Percentiles rank a stretch among this genome's conserved stretches.
Evolutionary conservation across 1,140 invertebrate species (phyloP).

Genomic region (Macrostomum lignano): DNA sequence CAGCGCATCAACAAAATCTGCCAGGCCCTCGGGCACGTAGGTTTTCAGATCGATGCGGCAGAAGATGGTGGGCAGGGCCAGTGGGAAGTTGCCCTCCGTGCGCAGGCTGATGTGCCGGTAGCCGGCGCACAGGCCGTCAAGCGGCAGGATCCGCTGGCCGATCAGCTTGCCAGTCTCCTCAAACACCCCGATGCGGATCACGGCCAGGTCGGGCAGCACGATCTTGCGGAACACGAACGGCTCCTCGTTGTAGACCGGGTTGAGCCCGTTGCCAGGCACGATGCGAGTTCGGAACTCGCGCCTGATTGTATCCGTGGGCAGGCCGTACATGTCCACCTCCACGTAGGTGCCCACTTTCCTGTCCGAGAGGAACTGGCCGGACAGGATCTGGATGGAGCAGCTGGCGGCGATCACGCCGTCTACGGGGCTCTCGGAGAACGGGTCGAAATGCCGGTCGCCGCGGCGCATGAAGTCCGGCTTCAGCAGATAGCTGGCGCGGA

Average conservation of each 20-base stretch:
- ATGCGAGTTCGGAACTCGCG: slow-evolving; percentile 85
- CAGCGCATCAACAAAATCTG: slow-evolving; percentile 76
- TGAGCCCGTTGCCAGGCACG: slow-evolving; percentile 63
- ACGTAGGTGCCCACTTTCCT: slow-evolving; percentile 96
- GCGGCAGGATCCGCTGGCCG: slow-evolving; percentile 76
- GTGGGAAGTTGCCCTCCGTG: slow-evolving; percentile 92
- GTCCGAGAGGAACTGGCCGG: slow-evolving; percentile 93
- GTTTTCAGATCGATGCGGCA: slow-evolving; percentile 97
- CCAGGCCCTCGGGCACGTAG: slow-evolving; percentile 78
- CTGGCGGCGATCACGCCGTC: slow-evolving; percentile 96
- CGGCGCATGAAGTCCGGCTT: slow-evolving; percentile 53
- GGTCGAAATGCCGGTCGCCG: slow-evolving; percentile 78
- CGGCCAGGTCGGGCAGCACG: slow-evolving; percentile 82
- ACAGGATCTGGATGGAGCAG: slow-evolving; percentile 71
- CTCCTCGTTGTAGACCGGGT: slow-evolving; percentile 51
- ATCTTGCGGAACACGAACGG: slow-evolving; percentile 34
- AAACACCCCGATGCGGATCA: slow-evolving; percentile 83
- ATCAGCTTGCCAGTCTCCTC: slow-evolving; percentile 87
- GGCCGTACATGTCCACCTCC: slow-evolving; percentile 97
- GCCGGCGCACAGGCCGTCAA: slow-evolving; percentile 77
- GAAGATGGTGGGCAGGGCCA: slow-evolving; percentile 90
- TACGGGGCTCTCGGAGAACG: slow-evolving; percentile 94
- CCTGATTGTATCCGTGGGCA: slow-evolving; percentile 89
- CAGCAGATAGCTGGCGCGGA: slow-evolving; percentile 23
- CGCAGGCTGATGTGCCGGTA: slow-evolving; percentile 85